Evolutionary conservation across 2,113 vertebrate species (phyloP), one percentile per base, ranked within the genome.

Genomic region (Ophiodon elongatus): DNA sequence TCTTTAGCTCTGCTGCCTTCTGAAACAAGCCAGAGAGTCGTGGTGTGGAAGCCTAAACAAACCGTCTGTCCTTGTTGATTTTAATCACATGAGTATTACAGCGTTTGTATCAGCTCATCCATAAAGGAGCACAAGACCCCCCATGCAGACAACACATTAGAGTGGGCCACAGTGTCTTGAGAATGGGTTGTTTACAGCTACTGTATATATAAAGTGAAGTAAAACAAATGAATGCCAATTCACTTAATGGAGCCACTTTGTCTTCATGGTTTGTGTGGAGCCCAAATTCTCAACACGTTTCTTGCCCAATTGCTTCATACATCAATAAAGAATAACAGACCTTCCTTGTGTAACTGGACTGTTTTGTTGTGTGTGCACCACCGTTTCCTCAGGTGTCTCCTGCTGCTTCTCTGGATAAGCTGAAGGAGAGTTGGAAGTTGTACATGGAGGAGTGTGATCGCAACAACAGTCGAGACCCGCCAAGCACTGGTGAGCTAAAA

Each of bases 401-500:
- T 21, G 89, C 93, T 72, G 74, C 74, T 57, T 82, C 80, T 54
- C 80, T 95, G 91, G 93, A 95, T 73, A 91, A 90, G 70, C 73
- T 96, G 78, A 83, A 91, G 76, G 90, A 92, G 79, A 92, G 43
- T 45, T 96, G 95, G 95, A 82, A 79, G 54, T 63, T 73, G 65
- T 96, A 96, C 82, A 92, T 73, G 82, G 89, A 94, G 39, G 93
- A 96, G 80, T 96, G 96, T 59, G 71, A 82, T 21, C 85, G 10
- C 43, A 96, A 96, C 85, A 94, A 93, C 78, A 95, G 90, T 80
- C 85, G 33, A 50, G 89, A 93, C 25, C 87, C 89, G 0, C 89
- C 76, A 6, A 89, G 88, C 76, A 76, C 73, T 0, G 94, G 96
- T 96, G 82, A 93, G 94, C 13, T 9, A 3, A 50, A 35, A 27